Base-by-base conservation (phyloP, 37 sponge, comb jelly and placozoan genomes). In the Axinella damicornis region DNA sequence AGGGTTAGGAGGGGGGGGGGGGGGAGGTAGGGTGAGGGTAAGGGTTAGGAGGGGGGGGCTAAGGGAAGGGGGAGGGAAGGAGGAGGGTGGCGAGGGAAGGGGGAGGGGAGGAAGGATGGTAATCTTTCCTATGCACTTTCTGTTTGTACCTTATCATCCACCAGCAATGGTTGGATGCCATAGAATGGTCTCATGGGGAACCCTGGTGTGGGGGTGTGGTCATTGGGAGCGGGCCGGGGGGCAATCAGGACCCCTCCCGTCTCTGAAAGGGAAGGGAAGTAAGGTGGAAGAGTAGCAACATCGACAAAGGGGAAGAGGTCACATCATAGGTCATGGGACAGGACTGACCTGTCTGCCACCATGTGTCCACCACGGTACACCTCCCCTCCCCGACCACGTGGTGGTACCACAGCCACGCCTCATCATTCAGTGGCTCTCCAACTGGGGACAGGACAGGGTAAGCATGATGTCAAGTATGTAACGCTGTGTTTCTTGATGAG, bases 271-370 rank as follows among this genome's bases (percentile, higher is more conserved):
- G 17, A n/a, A 20, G 37, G 18, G 60, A 52, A 57, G 36, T 17
- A 46, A 9, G n/a, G n/a, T n/a, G 9, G 9, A 46, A 46, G 46
- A 46, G 46, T 46, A 9, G 46, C 6, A 4, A 46, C 46, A 46
- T 9, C 9, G 46, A 4, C 46, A 4, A 46, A 46, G 4, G 46
- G n/a, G n/a, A n/a, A n/a, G n/a, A n/a, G n/a, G n/a, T n/a, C n/a
- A n/a, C n/a, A n/a, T n/a, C n/a, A n/a, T n/a, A n/a, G n/a, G n/a
- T n/a, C n/a, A n/a, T n/a, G n/a, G n/a, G n/a, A n/a, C n/a, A n/a
- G n/a, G n/a, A 22, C 66, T 21, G 28, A 94, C 94, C 96, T 87
- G 98, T 97, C 69, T 97, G 98, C 98, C 98, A 97, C 95, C 95
- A 97, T 0, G 98, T 97, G 73, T 97, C 98, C 37, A 94, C 95